phyloP scores from a whole-genome alignment of 2,113 vertebrate species.

The Salvelinus fontinalis region DNA sequence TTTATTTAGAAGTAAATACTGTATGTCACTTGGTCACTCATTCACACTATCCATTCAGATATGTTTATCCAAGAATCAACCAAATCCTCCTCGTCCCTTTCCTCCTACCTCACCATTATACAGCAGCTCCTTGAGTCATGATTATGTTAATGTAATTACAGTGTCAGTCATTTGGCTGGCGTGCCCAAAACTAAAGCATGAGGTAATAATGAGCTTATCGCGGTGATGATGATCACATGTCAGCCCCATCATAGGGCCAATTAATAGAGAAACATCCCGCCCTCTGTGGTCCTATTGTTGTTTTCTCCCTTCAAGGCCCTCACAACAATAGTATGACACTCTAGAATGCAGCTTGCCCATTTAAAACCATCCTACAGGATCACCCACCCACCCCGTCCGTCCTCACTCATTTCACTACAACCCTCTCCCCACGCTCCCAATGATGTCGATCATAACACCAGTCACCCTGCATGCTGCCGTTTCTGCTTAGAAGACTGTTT shows the following conservation, averaged over 20 bases:
- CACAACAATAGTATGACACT: not conserved
- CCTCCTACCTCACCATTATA: not conserved
- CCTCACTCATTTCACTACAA: slow-evolving; percentile 21
- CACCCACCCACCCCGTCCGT: not conserved
- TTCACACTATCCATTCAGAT: not conserved
- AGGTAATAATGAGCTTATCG: slow-evolving; percentile 33
- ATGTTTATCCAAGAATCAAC: not conserved
- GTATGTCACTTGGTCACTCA: not conserved
- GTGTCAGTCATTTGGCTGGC: slow-evolving; percentile 22
- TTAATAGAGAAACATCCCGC: slow-evolving; percentile 1
- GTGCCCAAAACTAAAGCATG: slow-evolving; percentile 19
- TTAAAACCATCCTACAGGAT: not conserved
- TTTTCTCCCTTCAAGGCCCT: not conserved
- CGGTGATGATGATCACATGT: slow-evolving; percentile 27
- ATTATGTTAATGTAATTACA: slow-evolving; percentile 37
- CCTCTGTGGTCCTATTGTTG: not conserved
- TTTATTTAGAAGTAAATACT: not conserved
- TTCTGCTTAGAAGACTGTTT: slow-evolving; percentile 3
- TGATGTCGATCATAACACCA: slow-evolving; percentile 19
- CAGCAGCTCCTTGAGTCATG: not conserved
- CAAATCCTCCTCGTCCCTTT: not conserved
- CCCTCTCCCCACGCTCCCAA: slow-evolving; percentile 18
- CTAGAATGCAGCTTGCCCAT: slow-evolving; percentile 6
- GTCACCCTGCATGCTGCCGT: not conserved
- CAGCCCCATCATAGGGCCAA: slow-evolving; percentile 29